Evolutionary conservation across 2,888 invertebrate genomes (phyloP).

Genomic region (Acanthacorydalis orientalis): DNA sequence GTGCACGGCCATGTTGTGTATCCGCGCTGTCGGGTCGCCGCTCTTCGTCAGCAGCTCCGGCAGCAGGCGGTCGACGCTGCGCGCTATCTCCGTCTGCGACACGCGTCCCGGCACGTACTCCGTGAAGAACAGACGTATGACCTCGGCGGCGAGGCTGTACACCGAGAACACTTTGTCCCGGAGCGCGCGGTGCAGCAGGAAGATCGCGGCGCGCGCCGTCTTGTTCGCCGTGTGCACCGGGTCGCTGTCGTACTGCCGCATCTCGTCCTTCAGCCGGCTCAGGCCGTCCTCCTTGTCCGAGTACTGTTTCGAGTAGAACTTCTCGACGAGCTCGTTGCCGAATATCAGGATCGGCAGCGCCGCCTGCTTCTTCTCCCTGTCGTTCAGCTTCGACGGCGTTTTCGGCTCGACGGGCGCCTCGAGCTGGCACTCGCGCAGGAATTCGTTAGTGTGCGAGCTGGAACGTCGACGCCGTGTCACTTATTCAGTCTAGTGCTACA

Average conservation of each 20-base stretch:
- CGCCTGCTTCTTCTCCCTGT: slow-evolving; percentile 73
- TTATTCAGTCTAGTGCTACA: no score
- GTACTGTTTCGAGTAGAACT: slow-evolving; percentile 80
- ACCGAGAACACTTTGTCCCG: slow-evolving; percentile 82
- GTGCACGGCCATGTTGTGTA: slow-evolving; percentile 75
- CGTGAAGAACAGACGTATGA: slow-evolving; percentile 60
- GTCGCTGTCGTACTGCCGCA: slow-evolving; percentile 17
- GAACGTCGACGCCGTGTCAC: no score
- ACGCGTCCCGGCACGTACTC: slow-evolving; percentile 76
- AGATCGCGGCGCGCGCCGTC: slow-evolving; percentile 64
- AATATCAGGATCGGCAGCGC: slow-evolving; percentile 82
- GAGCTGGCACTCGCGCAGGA: slow-evolving; percentile 53
- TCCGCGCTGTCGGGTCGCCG: slow-evolving; percentile 73
- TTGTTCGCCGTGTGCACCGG: slow-evolving; percentile 47
- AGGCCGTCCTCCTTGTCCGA: slow-evolving; percentile 79
- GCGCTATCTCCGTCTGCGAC: slow-evolving; percentile 62
- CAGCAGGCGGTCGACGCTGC: slow-evolving; percentile 65
- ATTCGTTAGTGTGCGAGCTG: slow-evolving; percentile 72
- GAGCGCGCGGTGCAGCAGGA: slow-evolving; percentile 61
- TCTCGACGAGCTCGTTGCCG: slow-evolving; percentile 77
- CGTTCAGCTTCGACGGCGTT: slow-evolving; percentile 44
- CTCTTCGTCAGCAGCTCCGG: slow-evolving; percentile 73
- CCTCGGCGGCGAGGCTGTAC: slow-evolving; percentile 69
- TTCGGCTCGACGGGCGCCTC: slow-evolving; percentile 34
- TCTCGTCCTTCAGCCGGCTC: slow-evolving; percentile 42